These are phyloP conservation scores for Sebastes nivosus DNA, from an alignment of 2,797 vertebrate genomes.

Conservation along the genomic window DNA sequence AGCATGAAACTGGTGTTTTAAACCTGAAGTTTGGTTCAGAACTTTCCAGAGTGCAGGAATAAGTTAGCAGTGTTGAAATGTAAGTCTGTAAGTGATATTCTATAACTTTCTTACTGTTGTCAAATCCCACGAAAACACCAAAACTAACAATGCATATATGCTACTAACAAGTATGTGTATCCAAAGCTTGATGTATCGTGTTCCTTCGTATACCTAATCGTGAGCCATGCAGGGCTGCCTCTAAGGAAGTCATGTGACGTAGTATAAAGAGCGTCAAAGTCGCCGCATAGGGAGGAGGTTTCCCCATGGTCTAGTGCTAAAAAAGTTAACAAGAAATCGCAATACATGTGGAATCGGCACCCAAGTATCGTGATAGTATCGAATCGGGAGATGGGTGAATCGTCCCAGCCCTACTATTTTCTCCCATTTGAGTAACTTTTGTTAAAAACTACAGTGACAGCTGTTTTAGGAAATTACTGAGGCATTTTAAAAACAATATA, in stretches of 20 bases:
- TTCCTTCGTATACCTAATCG: no score
- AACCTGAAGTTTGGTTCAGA: background rate
- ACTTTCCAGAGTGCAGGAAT: background rate
- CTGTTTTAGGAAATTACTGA: background rate
- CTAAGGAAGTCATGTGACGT: no score
- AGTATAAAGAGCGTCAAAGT: no score
- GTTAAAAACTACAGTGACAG: background rate
- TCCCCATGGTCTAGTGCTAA: no score
- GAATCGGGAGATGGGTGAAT: no score
- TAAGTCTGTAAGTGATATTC: background rate
- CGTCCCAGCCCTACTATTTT: no score
- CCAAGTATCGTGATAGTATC: no score
- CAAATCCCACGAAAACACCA: background rate
- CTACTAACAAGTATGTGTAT: background rate
- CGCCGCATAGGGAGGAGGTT: no score
- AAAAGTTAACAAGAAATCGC: no score
- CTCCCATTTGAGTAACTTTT: background rate
- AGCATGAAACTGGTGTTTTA: background rate
- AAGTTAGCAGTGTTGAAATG: background rate
- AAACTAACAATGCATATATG: background rate
- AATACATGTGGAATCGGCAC: no score
- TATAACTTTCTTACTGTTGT: background rate
- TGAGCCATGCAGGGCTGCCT: no score
- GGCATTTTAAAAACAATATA: background rate
- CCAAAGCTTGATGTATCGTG: no score